These are phyloP conservation scores for Aurelia aurita DNA, from an alignment of 30 jellyfish, hydroid and myxozoan genomes.

Conservation along the genomic window DNA sequence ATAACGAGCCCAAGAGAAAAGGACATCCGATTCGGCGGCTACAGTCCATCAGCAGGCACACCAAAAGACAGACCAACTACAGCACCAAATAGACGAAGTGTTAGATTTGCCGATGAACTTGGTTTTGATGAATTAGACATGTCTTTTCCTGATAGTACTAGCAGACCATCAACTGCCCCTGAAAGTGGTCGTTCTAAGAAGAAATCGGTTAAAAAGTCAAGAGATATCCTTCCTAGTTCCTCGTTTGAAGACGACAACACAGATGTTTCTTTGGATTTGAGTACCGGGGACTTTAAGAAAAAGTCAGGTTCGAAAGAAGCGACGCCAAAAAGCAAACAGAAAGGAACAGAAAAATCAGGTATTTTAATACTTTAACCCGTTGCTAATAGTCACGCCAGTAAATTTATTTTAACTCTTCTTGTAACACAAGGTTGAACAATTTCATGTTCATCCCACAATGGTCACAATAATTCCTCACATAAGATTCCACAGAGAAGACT, in stretches of 20 bases:
- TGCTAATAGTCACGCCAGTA: too few relatives aligned
- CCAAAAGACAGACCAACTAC: constrained; percentile 72
- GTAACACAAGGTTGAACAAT: too few relatives aligned
- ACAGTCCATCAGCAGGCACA: constrained; percentile 91
- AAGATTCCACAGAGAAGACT: too few relatives aligned
- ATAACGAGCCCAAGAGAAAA: constrained; percentile 55
- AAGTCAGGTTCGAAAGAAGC: background rate
- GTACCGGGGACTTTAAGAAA: constrained; percentile 12
- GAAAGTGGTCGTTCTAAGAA: constrained; percentile 58
- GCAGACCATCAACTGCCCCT: constrained; percentile 76
- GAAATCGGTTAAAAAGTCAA: background rate
- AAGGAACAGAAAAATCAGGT: background rate
- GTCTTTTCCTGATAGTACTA: constrained; percentile 61
- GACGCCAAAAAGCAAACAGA: background rate
- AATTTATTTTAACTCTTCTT: too few relatives aligned
- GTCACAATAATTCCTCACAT: too few relatives aligned
- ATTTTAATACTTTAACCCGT: too few relatives aligned
- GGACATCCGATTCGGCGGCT: constrained; percentile 81
- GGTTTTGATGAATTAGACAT: constrained; percentile 84
- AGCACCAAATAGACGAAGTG: constrained; percentile 85
- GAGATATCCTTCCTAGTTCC: too few relatives aligned
- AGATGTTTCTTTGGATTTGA: constrained; percentile 58
- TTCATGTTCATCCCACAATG: too few relatives aligned
- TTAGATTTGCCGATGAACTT: constrained; percentile 93
- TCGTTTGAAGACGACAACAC: constrained; percentile 72